A percentile compares a stretch with the other conserved stretches of the same genome.
Evolutionary conservation across 2,888 invertebrate species (phyloP).

Genomic region (Phyto melanocephala): DNA sequence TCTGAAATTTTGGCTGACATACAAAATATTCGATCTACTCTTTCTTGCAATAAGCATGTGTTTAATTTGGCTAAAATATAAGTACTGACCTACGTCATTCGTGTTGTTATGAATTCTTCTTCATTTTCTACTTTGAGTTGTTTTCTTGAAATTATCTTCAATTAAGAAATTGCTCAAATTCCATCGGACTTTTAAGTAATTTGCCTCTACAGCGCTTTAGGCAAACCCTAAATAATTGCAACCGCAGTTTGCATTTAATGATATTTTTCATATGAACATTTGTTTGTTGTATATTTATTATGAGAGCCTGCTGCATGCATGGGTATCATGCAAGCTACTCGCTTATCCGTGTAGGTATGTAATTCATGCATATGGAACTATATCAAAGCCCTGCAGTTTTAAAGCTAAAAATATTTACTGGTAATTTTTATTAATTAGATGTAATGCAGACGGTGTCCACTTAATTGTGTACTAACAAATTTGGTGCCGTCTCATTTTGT

Average conservation of each 20-base stretch:
- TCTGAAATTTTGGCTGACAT: too few species aligned
- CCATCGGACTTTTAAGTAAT: background rate
- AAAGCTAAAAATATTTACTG: background rate
- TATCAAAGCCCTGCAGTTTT: background rate
- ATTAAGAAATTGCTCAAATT: background rate
- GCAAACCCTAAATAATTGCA: conserved; percentile 29
- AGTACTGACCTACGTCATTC: too few species aligned
- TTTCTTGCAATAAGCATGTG: too few species aligned
- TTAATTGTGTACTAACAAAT: too few species aligned
- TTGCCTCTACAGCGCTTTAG: background rate
- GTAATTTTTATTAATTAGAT: too few species aligned
- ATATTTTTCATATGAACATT: conserved; percentile 39
- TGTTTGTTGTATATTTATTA: conserved; percentile 23
- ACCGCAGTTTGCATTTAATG: conserved; percentile 20
- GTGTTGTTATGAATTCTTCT: background rate
- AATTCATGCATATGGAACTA: background rate
- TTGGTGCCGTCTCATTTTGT: too few species aligned
- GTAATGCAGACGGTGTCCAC: too few species aligned
- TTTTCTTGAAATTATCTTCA: background rate
- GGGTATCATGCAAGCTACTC: conserved; percentile 24
- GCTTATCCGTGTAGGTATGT: background rate
- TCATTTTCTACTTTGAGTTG: background rate
- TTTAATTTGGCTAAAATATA: too few species aligned
- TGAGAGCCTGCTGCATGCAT: conserved; percentile 34
- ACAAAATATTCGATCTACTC: too few species aligned